These are phyloP conservation scores for Heliopora coerulea DNA, from an alignment of 92 coral and sea anemone species.

Conservation along the genomic window DNA sequence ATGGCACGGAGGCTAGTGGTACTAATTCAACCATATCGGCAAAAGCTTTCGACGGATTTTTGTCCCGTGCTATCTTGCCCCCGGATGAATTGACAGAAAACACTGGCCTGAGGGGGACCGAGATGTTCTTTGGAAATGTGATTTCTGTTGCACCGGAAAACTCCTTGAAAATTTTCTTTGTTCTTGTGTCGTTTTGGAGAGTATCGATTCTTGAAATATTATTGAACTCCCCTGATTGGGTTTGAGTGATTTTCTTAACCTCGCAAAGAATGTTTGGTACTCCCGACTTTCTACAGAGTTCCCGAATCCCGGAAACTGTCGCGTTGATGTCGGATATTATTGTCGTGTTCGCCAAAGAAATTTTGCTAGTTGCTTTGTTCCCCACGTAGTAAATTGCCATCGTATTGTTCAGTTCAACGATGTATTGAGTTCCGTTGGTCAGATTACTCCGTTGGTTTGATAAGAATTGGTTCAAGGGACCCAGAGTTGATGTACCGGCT, in stretches of 20 bases:
- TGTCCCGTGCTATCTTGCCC: background rate
- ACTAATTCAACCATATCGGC: background rate
- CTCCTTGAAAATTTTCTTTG: background rate
- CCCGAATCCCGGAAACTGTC: conserved; percentile 22
- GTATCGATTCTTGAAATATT: conserved; percentile 6
- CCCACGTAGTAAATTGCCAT: conserved; percentile 40
- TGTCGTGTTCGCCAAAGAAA: conserved; percentile 29
- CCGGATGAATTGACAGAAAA: background rate
- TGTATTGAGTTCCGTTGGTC: conserved; percentile 27
- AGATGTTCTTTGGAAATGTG: background rate
- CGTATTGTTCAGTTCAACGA: conserved; percentile 29
- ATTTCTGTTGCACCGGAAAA: background rate
- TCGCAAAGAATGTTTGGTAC: conserved; percentile 18
- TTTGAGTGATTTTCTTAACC: conserved; percentile 25
- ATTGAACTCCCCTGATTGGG: conserved; percentile 12
- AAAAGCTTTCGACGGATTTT: background rate
- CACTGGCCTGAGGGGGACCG: background rate
- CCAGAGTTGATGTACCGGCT: background rate
- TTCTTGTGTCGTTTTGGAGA: background rate
- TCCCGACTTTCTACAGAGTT: conserved; percentile 13
- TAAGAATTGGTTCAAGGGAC: background rate
- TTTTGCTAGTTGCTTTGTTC: conserved; percentile 31
- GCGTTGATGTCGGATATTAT: conserved; percentile 30
- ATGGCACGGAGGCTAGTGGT: background rate
- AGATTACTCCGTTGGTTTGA: background rate